Evolutionary conservation across 2,888 invertebrate species (phyloP), one percentile per base, ranked within the genome.

Genomic region (Notodonta ziczac): DNA sequence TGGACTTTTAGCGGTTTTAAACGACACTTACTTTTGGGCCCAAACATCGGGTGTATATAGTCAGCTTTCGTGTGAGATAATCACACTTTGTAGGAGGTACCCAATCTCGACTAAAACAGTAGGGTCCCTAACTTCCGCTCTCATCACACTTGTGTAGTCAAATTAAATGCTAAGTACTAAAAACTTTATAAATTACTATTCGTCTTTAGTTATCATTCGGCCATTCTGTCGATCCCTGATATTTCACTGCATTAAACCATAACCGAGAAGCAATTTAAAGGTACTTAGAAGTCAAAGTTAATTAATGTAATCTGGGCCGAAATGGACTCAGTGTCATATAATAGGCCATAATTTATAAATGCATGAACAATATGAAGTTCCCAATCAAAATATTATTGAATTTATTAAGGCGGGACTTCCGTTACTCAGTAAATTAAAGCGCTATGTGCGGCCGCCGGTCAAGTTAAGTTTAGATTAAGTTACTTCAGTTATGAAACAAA

Each of bases 321-420:
- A 32, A 52, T 32, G 52, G 50, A 12, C 50, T 50, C 13, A 12
- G 32, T 35, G 52, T 13, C 52, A 32, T 52, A 35, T 52, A 32
- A 32, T 32, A 32, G 52, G 12, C 32, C 32, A 52, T 52, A 12
- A 52, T 32, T 52, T 52, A 52, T 52, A 32, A 24, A 35, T 52
- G n/a, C 52, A 52, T 35, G 13, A 13, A 32, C 52, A 32, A 9
- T 50, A 16, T 52, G 52, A 32, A 32, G 52, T 52, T 12, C 32
- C 13, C 32, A 52, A 52, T 52, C 32, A 52, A 52, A 52, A 52
- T 52, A 52, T 52, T 52, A 52, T 52, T 52, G 35, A 32, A 52
- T 14, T 50, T 50, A 50, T 50, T 50, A 10, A 24, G 16, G 14
- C 16, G 46, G 46, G 46, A 16, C 16, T 16, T 50, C 16, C 50